Conservation (phyloP, 1,140 invertebrate species). For the Aphidius ervi region DNA sequence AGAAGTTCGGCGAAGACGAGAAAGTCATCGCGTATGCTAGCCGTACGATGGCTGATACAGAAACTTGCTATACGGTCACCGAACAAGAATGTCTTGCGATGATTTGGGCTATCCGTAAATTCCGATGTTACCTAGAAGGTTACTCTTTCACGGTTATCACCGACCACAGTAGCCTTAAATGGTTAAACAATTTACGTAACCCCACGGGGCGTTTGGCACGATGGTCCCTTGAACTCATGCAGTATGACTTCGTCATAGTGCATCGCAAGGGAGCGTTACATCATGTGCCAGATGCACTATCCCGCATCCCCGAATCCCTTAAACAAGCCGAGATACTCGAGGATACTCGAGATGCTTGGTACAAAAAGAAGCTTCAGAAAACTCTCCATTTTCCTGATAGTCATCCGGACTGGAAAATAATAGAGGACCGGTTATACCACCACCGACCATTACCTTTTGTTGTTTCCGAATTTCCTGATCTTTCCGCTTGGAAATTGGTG, state of each 20-base stretch:
- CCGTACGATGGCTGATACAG: constrained; percentile 34
- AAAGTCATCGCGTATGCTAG: constrained; percentile 40
- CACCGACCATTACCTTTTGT: too few species aligned
- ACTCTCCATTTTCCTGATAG: not conserved
- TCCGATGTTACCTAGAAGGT: constrained; percentile 46
- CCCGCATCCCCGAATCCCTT: not conserved
- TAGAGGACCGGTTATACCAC: too few species aligned
- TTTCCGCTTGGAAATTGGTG: too few species aligned
- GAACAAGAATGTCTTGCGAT: constrained; percentile 20
- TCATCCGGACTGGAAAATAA: constrained; percentile 9
- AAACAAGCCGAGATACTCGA: constrained; percentile 11
- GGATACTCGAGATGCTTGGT: not conserved
- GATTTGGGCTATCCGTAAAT: constrained; percentile 33
- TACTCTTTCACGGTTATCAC: constrained; percentile 48
- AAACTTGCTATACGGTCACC: too few species aligned
- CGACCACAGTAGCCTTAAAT: constrained; percentile 50
- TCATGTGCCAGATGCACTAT: constrained; percentile 16
- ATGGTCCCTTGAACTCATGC: constrained; percentile 26
- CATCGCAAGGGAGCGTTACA: constrained; percentile 26
- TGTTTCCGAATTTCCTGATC: too few species aligned
- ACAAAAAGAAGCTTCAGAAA: not conserved
- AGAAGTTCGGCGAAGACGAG: constrained; percentile 28
- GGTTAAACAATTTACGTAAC: constrained; percentile 46
- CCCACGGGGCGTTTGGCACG: constrained; percentile 32
- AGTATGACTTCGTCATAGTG: constrained; percentile 29